Percentiles rank a stretch among this genome's conserved stretches.
These are phyloP conservation scores for Schizothorax lantsangensis DNA, from an alignment of 2,797 vertebrate species.

Conservation along the genomic window DNA sequence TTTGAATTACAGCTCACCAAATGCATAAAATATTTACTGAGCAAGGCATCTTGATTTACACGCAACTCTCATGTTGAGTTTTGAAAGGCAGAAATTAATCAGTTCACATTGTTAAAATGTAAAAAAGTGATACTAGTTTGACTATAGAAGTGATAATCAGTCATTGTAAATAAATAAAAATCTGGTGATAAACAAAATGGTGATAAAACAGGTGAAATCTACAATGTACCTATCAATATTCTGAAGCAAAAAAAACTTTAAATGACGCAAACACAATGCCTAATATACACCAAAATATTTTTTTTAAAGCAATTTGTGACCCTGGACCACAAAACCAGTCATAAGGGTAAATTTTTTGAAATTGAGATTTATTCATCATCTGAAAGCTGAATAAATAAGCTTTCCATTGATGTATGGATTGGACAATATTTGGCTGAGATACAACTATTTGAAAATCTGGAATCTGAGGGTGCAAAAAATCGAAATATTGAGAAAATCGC, in stretches of 20 bases:
- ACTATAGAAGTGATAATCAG: background rate
- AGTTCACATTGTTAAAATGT: background rate
- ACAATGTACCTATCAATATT: background rate
- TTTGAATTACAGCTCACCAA: conserved; percentile 15
- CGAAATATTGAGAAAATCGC: too few species aligned
- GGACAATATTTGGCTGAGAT: too few species aligned
- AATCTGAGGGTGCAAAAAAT: too few species aligned
- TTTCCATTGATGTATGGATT: too few species aligned
- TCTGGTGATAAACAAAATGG: background rate
- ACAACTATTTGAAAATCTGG: too few species aligned
- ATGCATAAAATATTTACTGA: conserved; percentile 42
- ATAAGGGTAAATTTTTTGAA: too few species aligned
- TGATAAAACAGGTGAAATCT: background rate
- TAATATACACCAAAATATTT: background rate
- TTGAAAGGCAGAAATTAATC: background rate
- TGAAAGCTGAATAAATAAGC: too few species aligned
- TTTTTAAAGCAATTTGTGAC: background rate
- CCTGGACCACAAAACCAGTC: too few species aligned
- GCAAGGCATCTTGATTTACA: conserved; percentile 30
- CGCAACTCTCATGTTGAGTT: background rate
- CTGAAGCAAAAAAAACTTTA: background rate
- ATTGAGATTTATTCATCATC: too few species aligned
- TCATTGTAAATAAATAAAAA: background rate
- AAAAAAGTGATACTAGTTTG: background rate
- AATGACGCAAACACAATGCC: background rate